Base-by-base conservation (phyloP, 2,888 invertebrate species). In the Meloe dianella region DNA sequence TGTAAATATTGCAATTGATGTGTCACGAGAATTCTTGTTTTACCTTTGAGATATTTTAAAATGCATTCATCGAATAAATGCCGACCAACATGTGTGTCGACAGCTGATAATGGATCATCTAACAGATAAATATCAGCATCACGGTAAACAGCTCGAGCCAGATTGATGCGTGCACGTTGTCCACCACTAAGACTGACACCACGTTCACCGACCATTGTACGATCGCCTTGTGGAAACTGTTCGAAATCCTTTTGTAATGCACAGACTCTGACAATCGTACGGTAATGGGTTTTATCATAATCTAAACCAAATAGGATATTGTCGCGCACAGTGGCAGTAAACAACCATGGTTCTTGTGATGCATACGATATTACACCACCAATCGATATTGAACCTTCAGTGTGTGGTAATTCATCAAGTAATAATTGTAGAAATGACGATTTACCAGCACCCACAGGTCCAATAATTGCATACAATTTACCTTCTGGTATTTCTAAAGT, bases 261-360 rank as follows among this genome's bases (percentile, higher is more conserved):
- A 77, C 91, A 91, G 0, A 87, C 89, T 38, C 84, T 86, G 22
- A 91, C 85, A 4, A 86, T 82, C 57, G 79, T 68, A 30, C 75
- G 74, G 68, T 84, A 85, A 17, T 85, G 84, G n/a, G 83, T 75
- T 67, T 85, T 84, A 69, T 89, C 86, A 73, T 87, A 89, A 0
- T 87, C 85, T 70, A 87, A 84, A 0, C 93, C 94, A 80, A 95
- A 94, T 12, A 92, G 83, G 69, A 95, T 91, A 79, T 95, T 95
- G 74, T 92, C 90, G 35, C 90, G 85, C 0, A 95, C 87, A 2
- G 90, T 89, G 1, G 88, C 88, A 0, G 88, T 86, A 74, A 90
- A 91, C 0, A 91, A 82, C 94, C 94, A 95, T 0, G 94, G 89
- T 74, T 93, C 91, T 83, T 94, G 93, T 60, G 91, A 88, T 1